Evolutionary conservation across 2,888 invertebrate species (phyloP).

Genomic region (Amaurobius ferox): DNA sequence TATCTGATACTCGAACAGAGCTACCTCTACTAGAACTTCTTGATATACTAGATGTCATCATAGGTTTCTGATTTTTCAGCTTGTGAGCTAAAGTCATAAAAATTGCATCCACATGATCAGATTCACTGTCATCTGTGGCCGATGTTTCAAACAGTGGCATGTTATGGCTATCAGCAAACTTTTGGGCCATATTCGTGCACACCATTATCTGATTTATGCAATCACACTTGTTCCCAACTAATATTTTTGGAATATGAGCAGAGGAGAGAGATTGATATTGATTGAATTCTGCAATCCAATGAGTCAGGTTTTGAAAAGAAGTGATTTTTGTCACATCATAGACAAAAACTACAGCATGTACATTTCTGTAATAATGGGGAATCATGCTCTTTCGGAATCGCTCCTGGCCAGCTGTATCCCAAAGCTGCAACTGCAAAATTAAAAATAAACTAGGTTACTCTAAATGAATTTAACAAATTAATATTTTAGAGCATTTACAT

Average conservation of each 20-base stretch:
- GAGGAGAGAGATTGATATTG: conserved; percentile 79
- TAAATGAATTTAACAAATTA: too few species aligned
- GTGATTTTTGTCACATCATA: conserved; percentile 86
- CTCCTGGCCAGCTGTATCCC: conserved; percentile 90
- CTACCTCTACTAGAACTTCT: conserved; percentile 3
- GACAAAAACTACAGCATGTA: conserved; percentile 89
- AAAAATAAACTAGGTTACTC: too few species aligned
- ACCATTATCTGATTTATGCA: conserved; percentile 82
- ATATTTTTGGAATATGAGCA: conserved; percentile 82
- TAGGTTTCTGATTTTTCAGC: conserved; percentile 82
- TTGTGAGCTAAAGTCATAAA: conserved; percentile 90
- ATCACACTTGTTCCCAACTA: conserved; percentile 90
- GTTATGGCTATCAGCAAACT: conserved; percentile 84
- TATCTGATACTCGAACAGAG: neutral
- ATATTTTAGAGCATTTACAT: too few species aligned
- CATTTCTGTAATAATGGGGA: conserved; percentile 89
- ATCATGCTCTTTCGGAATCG: conserved; percentile 87
- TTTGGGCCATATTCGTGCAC: conserved; percentile 85
- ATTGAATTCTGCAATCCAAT: conserved; percentile 86
- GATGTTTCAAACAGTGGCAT: conserved; percentile 92
- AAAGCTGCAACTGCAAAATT: conserved; percentile 84
- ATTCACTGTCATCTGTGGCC: conserved; percentile 82
- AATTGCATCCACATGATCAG: conserved; percentile 87
- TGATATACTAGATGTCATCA: conserved; percentile 79
- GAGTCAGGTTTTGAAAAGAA: conserved; percentile 83